phyloP scores from a whole-genome alignment of 2,888 invertebrate species.

The Aelia acuminata region DNA sequence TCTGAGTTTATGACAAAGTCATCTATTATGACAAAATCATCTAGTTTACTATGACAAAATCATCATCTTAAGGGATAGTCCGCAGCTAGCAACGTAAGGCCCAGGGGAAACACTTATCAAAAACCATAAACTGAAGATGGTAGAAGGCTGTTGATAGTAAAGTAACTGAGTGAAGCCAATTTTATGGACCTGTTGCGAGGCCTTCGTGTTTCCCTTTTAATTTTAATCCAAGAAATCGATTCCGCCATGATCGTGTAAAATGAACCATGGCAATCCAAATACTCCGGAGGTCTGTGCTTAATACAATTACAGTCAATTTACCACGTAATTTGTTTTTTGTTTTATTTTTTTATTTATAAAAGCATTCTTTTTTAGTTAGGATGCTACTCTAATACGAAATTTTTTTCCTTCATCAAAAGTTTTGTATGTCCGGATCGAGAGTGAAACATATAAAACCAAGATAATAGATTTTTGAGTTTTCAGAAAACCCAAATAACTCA shows the following conservation, averaged over 20 bases:
- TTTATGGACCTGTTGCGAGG: constrained; percentile 46
- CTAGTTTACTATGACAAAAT: too few relatives aligned
- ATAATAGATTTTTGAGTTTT: too few relatives aligned
- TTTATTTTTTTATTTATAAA: background rate
- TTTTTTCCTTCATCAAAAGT: too few relatives aligned
- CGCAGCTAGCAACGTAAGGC: background rate
- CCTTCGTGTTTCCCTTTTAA: constrained; percentile 41
- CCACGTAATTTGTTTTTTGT: constrained; percentile 21
- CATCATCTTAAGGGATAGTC: background rate
- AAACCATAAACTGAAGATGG: background rate
- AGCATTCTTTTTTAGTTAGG: background rate
- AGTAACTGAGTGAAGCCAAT: background rate
- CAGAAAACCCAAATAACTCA: too few relatives aligned
- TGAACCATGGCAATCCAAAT: constrained; percentile 47
- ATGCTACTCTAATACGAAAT: background rate
- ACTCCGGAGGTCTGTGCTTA: constrained; percentile 51
- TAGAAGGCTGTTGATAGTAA: background rate
- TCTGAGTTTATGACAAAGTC: too few relatives aligned
- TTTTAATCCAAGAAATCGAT: constrained; percentile 55
- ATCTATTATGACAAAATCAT: too few relatives aligned
- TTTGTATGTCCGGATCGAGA: too few relatives aligned
- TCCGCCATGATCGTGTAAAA: constrained; percentile 41
- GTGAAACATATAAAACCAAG: too few relatives aligned
- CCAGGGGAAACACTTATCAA: background rate
- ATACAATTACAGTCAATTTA: constrained; percentile 43